These are phyloP conservation scores for Drosophila diplacantha DNA, from an alignment of 2,888 invertebrate species.

Conservation along the genomic window DNA sequence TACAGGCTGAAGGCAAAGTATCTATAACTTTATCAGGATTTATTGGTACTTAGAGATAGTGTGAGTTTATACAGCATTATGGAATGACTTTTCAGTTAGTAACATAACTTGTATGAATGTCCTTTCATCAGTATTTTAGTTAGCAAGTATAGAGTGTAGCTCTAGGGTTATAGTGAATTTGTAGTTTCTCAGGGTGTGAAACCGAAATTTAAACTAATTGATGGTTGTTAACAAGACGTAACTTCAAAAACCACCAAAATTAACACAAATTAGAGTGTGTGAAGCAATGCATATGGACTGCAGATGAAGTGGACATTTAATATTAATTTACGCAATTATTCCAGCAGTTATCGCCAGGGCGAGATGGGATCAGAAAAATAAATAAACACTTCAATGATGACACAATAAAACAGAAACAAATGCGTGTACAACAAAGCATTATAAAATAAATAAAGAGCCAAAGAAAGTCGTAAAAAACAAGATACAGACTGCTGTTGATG, in stretches of 20 bases:
- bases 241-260: conserved; percentile 5
- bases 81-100: not conserved
- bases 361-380: conserved; percentile 11
- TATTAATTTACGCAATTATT: not conserved
- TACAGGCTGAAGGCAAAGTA: too few species aligned
- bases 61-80: not conserved
- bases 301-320: conserved; percentile 3
- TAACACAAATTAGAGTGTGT: conserved; percentile 11
- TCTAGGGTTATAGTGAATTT: not conserved
- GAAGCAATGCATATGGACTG: conserved; percentile 5
- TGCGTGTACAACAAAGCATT: conserved; percentile 23
- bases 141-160: not conserved
- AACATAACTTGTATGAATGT: not conserved
- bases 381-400: conserved; percentile 24
- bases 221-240: not conserved
- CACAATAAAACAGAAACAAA: conserved; percentile 36
- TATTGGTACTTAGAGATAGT: not conserved
- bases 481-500: conserved; percentile 1
- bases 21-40: too few species aligned
- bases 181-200: conserved; percentile 1
- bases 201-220: conserved; percentile 19
- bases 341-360: conserved; percentile 2
- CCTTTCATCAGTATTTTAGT: not conserved
- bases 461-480: conserved; percentile 37
- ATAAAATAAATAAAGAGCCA: conserved; percentile 29